Percentiles rank a stretch among this genome's conserved stretches.
Conservation (phyloP, 2,888 invertebrate species). For the Megalurothrips usitatus region DNA sequence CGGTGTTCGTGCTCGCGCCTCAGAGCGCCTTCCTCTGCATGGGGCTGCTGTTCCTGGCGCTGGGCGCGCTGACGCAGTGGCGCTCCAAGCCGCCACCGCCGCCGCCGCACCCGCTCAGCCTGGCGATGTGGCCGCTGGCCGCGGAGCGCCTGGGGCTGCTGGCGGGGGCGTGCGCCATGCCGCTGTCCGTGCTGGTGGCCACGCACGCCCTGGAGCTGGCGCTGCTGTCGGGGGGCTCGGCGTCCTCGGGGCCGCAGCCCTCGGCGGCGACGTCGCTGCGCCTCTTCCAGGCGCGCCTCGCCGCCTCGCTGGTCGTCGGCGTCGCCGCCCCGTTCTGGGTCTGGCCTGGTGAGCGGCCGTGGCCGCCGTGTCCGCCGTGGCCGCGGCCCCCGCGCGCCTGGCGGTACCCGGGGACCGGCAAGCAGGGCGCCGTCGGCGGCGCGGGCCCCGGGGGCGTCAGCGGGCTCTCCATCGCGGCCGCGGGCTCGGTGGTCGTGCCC, state of each 20-base stretch:
- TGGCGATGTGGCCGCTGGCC: constrained; percentile 2
- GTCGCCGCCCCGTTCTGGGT: constrained; percentile 15
- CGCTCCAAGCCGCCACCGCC: constrained; percentile 15
- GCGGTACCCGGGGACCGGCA: neutral
- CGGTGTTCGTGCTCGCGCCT: neutral
- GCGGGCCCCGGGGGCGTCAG: neutral
- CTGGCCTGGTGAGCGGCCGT: constrained; percentile 1
- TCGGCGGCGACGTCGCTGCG: neutral
- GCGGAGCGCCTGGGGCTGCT: constrained; percentile 6
- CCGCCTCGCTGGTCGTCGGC: constrained; percentile 2
- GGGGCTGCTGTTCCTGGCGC: constrained; percentile 21
- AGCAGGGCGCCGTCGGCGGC: neutral
- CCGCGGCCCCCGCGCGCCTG: neutral
- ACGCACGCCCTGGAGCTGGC: constrained; percentile 4
- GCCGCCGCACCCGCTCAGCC: neutral
- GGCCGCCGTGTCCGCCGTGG: constrained; percentile 12
- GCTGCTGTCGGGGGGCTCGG: neutral
- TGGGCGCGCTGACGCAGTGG: constrained; percentile 12
- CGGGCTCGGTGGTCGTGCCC: neutral
- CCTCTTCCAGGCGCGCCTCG: constrained; percentile 8
- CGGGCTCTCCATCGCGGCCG: neutral
- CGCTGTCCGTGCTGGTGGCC: constrained; percentile 8
- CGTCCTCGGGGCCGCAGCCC: neutral
- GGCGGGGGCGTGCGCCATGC: neutral
- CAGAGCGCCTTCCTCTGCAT: constrained; percentile 5